Percentiles rank a stretch among this genome's conserved stretches.
Evolutionary conservation across 2,113 vertebrate species (phyloP).

Genomic region (Mus pahari): DNA sequence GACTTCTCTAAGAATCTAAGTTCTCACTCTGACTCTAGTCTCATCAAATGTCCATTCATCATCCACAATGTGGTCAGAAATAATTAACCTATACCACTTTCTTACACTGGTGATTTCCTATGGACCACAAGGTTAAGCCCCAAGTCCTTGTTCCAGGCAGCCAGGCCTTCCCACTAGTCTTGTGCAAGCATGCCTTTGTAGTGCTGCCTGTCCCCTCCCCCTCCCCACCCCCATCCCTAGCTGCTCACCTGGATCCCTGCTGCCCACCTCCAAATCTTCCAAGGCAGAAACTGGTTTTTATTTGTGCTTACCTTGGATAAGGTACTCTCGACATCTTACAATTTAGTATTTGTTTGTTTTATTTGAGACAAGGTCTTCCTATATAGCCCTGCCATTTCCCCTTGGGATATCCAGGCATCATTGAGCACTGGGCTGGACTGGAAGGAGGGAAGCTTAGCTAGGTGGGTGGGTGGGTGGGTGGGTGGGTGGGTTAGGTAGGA

Average conservation of each 20-base stretch:
- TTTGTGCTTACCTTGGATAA: not conserved
- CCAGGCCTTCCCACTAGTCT: too few species aligned
- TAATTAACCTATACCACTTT: not conserved
- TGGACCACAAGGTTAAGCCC: not conserved
- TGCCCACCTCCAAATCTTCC: not conserved
- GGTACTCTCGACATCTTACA: not conserved
- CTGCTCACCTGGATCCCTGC: too few species aligned
- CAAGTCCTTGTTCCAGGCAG: not conserved
- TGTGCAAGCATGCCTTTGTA: not conserved
- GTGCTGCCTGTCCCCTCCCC: too few species aligned
- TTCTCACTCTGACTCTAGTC: not conserved
- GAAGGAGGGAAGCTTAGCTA: too few species aligned
- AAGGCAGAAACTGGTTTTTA: not conserved
- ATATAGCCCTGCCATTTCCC: too few species aligned
- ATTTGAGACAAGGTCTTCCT: not conserved
- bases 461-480: too few species aligned
- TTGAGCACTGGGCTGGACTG: too few species aligned
- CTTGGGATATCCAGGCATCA: too few species aligned
- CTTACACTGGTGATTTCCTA: not conserved
- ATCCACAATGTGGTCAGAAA: not conserved
- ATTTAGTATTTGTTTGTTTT: not conserved
- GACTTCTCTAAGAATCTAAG: not conserved
- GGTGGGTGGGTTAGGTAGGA: too few species aligned
- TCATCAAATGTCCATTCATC: too few species aligned
- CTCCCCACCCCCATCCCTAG: too few species aligned